Conservation (phyloP, 1,140 invertebrate genomes). For the Drepana arcuata region DNA sequence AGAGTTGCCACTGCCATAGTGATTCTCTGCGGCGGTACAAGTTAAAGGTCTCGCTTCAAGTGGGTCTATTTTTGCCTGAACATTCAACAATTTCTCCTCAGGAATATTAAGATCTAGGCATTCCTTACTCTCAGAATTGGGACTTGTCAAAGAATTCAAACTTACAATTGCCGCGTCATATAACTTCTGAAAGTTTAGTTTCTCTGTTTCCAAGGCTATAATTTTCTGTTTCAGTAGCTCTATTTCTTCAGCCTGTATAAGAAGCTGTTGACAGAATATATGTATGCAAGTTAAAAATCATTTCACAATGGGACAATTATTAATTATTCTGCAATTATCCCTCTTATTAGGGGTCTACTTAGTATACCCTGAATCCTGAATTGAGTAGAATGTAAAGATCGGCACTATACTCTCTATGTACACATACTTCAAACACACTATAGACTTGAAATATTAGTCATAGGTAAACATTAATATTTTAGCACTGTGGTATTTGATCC, state of each 20-base stretch:
- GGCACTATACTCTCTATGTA: too few species aligned
- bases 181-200: constrained; percentile 71
- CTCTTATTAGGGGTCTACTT: too few species aligned
- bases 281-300: too few species aligned
- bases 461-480: too few species aligned
- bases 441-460: too few species aligned
- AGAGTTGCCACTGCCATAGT: constrained; percentile 65
- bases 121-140: constrained; percentile 50
- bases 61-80: constrained; percentile 18
- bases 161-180: constrained; percentile 68
- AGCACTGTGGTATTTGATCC: too few species aligned
- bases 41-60: constrained; percentile 46
- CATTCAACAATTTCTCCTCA: constrained; percentile 33
- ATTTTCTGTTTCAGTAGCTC: constrained; percentile 72
- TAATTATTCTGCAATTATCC: too few species aligned
- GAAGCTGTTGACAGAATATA: constrained; percentile 30
- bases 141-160: constrained; percentile 63
- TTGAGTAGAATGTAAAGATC: too few species aligned
- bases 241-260: constrained; percentile 71
- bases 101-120: constrained; percentile 45
- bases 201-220: constrained; percentile 71
- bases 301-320: too few species aligned
- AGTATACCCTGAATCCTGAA: too few species aligned
- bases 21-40: constrained; percentile 59
- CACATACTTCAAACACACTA: too few species aligned